Conservation (phyloP, 1,140 invertebrate species). For the Hylyphantes graminicola region DNA sequence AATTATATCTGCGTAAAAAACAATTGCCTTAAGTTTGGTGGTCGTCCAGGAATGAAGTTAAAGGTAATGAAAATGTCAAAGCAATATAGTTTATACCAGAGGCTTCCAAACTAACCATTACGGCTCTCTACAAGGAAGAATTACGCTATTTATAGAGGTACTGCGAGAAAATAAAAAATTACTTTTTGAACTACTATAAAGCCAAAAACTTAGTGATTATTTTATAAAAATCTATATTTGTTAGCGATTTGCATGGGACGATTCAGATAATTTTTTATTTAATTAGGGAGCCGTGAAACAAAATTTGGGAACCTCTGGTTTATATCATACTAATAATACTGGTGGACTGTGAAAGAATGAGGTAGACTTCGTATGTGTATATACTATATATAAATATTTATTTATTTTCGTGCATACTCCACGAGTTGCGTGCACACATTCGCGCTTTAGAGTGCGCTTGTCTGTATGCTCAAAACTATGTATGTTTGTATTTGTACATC, state of each 20-base stretch:
- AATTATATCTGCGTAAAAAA: background rate
- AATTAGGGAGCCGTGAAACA: background rate
- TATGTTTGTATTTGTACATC: background rate
- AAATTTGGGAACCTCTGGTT: background rate
- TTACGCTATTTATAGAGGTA: too few species aligned
- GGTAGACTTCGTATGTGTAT: slow-evolving; percentile 1
- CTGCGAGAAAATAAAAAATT: too few species aligned
- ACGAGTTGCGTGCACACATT: background rate
- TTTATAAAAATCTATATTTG: too few species aligned
- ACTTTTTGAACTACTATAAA: too few species aligned
- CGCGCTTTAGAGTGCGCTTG: background rate
- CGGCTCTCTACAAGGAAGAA: too few species aligned
- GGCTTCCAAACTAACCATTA: too few species aligned
- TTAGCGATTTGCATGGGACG: too few species aligned
- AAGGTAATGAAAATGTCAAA: slow-evolving; percentile 19
- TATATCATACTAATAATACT: background rate
- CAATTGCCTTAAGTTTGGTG: slow-evolving; percentile 26
- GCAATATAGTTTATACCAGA: slow-evolving; percentile 56
- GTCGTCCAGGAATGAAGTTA: background rate
- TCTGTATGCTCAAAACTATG: background rate
- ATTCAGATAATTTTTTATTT: too few species aligned
- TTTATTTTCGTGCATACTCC: slow-evolving; percentile 18
- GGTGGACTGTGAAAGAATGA: too few species aligned
- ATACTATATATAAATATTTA: slow-evolving; percentile 30
- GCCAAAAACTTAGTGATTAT: too few species aligned